Evolutionary conservation across 2,888 invertebrate species (phyloP).

Genomic region (Meteorus cinctellus): DNA sequence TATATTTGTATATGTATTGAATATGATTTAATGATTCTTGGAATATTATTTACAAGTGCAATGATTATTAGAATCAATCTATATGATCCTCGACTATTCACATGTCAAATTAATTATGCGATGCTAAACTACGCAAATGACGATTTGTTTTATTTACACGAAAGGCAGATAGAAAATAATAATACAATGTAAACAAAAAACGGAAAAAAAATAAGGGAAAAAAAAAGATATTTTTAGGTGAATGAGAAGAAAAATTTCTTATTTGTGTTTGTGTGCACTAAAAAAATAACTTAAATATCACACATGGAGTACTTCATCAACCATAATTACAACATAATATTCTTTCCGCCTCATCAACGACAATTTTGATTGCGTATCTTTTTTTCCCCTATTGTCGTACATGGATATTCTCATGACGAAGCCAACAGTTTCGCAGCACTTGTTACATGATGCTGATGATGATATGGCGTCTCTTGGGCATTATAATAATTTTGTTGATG

Average conservation of each 20-base stretch:
- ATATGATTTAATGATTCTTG: constrained; percentile 30
- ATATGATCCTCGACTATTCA: background rate
- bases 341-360: background rate
- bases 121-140: background rate
- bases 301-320: constrained; percentile 55
- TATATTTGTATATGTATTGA: constrained; percentile 21
- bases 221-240: background rate
- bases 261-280: constrained; percentile 38
- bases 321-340: background rate
- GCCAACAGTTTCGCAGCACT: constrained; percentile 90
- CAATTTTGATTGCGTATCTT: background rate
- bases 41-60: constrained; percentile 34
- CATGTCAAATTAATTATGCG: background rate
- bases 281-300: constrained; percentile 52
- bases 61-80: constrained; percentile 18
- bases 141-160: background rate
- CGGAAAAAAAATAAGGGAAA: background rate
- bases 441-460: constrained; percentile 90
- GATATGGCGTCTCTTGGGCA: constrained; percentile 81
- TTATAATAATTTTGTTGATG: constrained; percentile 68
- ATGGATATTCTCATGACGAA: constrained; percentile 77
- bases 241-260: constrained; percentile 28
- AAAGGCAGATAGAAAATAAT: background rate
- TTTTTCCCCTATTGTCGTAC: background rate
- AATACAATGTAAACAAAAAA: background rate